phyloP scores from a whole-genome alignment of 2,113 vertebrate species.

The Serinus canaria region DNA sequence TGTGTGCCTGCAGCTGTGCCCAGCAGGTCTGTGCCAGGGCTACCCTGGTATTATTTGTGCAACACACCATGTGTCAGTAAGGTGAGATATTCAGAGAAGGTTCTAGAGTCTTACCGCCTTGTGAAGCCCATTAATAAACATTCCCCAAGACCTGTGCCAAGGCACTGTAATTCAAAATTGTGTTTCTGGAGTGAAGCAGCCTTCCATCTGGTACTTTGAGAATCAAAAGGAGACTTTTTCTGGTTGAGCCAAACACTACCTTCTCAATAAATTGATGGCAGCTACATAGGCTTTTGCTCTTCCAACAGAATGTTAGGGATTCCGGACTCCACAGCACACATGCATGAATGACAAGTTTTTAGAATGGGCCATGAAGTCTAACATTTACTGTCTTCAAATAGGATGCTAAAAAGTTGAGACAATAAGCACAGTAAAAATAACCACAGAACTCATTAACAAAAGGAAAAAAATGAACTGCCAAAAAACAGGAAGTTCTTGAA shows the following conservation, averaged over 20 bases:
- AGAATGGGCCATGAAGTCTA: not conserved
- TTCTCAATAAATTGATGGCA: not conserved
- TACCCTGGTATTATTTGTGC: not conserved
- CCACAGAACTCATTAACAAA: not conserved
- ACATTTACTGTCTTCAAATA: not conserved
- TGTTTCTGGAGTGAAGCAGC: not conserved
- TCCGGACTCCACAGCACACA: not conserved
- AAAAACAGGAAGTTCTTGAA: slow-evolving; percentile 45
- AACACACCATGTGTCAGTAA: rapidly evolving
- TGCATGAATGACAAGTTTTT: not conserved
- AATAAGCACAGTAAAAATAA: not conserved
- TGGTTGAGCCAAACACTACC: not conserved
- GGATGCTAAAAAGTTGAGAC: not conserved
- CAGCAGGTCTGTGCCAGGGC: not conserved
- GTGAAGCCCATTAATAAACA: not conserved
- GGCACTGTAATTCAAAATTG: not conserved
- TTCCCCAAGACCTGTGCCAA: not conserved
- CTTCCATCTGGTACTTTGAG: not conserved
- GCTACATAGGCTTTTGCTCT: not conserved
- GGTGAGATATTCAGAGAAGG: not conserved
- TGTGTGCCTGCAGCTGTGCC: not conserved
- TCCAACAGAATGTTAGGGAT: not conserved
- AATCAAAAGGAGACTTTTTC: not conserved
- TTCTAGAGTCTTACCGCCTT: not conserved
- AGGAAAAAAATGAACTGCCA: not conserved